Conservation (phyloP, 1,140 invertebrate species). For the Drosophila navojoa region DNA sequence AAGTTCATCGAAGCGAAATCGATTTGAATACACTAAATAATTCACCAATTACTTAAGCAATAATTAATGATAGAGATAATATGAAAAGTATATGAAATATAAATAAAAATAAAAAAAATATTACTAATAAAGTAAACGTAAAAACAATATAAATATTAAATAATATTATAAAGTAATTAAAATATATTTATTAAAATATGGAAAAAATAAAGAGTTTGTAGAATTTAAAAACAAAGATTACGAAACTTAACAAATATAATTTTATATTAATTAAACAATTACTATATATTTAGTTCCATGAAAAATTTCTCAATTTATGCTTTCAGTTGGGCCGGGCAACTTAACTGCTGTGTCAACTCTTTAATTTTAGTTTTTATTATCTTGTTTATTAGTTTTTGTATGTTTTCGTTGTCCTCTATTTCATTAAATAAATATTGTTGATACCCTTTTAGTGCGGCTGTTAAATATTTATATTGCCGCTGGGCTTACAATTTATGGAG, state of each 20-base stretch:
- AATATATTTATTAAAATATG: too few relatives aligned
- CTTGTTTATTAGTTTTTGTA: background rate
- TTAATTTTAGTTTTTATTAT: background rate
- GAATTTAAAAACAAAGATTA: too few relatives aligned
- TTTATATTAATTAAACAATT: too few relatives aligned
- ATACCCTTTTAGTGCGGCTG: background rate
- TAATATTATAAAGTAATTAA: too few relatives aligned
- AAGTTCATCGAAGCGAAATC: slow-evolving; percentile 1
- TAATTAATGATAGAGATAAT: background rate
- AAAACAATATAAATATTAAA: background rate
- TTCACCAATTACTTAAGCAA: background rate
- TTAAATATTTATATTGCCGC: slow-evolving; percentile 1
- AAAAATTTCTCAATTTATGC: background rate
- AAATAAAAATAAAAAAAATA: background rate
- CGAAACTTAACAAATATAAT: too few relatives aligned
- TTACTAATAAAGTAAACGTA: too few relatives aligned
- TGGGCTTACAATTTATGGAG: slow-evolving; percentile 10
- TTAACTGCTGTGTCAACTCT: background rate
- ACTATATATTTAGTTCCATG: too few relatives aligned
- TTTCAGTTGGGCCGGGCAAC: background rate
- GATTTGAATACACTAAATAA: background rate
- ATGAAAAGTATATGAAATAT: too few relatives aligned
- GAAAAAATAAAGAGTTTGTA: too few relatives aligned
- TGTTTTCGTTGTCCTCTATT: background rate
- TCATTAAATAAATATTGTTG: background rate